Base-by-base conservation (phyloP, 2,797 vertebrate species). In the Eulemur rubriventer region DNA sequence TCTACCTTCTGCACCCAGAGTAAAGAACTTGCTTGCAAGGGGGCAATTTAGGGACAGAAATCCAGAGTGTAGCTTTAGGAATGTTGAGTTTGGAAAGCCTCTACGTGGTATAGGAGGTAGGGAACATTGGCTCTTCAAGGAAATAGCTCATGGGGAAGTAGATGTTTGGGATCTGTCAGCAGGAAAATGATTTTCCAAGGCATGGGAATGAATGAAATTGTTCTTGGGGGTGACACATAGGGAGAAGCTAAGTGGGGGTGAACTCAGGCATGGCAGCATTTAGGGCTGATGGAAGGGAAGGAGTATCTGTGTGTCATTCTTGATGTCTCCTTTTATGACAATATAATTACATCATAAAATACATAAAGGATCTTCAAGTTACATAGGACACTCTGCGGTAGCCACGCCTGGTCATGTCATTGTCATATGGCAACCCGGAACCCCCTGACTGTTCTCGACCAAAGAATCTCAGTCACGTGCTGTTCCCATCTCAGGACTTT, bases 401-500 rank as follows among this genome's bases (percentile, higher is more conserved):
- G 43, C 14, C 72, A 41, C 10, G 43, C 30, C 86, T 76, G 6
- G 57, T 63, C 7, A 0, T 4, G 4, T 24, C 13, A 11, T 14
- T 17, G 6, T 28, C 28, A n/a, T 1, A 1, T 1, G 0, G 30
- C 24, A 0, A 82, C 16, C 30, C 3, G 3, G 11, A 9, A 1
- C 33, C 30, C 20, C 30, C 4, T 3, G 7, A 1, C 16, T 30
- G 8, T 28, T 35, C 30, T 5, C 1, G 4, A 22, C n/a, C 3
- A 7, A 26, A 24, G 63, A 48, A 4, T 6, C 1, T 41, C 46
- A 22, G 33, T 18, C 38, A 4, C 1, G 2, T 17, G 6, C 38
- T 0, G 30, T 16, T 10, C 48, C n/a, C 5, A 0, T 18, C 50
- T 41, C 8, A 1, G 4, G 4, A 30, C 38, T 1, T 41, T 35